Conservation (phyloP, 2,797 vertebrate genomes). For the Cheirogaleus major region DNA sequence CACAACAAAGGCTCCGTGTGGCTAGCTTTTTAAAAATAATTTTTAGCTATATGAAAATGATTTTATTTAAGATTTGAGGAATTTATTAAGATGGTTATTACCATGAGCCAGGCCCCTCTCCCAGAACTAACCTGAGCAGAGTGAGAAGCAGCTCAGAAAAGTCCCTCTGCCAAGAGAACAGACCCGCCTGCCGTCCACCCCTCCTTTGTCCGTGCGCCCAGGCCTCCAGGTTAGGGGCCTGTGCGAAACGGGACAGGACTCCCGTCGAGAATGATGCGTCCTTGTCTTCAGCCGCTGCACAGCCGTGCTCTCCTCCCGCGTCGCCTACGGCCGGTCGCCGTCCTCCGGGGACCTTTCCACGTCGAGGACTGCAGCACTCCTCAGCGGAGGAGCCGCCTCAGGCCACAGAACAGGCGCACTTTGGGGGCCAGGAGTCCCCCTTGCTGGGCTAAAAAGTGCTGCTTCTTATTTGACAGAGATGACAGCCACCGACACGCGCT, state of each 20-base stretch:
- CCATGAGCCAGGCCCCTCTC: neutral
- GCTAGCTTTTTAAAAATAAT: neutral
- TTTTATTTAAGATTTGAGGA: neutral
- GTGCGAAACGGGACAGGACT: neutral
- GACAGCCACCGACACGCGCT: neutral
- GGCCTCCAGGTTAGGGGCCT: too few relatives aligned
- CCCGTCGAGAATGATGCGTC: neutral
- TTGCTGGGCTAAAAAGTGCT: rapidly evolving
- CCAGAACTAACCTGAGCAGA: neutral
- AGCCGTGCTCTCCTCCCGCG: neutral
- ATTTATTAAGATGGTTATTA: neutral
- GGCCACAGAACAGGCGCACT: neutral
- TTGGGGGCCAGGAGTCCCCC: neutral
- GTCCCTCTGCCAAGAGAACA: neutral
- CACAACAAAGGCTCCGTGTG: neutral
- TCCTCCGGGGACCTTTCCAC: neutral
- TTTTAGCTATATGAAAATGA: neutral
- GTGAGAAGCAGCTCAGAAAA: neutral
- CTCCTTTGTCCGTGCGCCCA: too few relatives aligned
- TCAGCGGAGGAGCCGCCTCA: neutral
- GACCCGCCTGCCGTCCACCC: rapidly evolving
- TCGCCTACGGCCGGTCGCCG: neutral
- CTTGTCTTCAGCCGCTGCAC: neutral
- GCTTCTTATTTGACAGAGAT: neutral
- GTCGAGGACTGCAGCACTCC: neutral